Percentiles rank a stretch among this genome's conserved stretches.
Evolutionary conservation across 1,140 invertebrate genomes (phyloP).

Genomic region (Euglossa dilemma): DNA sequence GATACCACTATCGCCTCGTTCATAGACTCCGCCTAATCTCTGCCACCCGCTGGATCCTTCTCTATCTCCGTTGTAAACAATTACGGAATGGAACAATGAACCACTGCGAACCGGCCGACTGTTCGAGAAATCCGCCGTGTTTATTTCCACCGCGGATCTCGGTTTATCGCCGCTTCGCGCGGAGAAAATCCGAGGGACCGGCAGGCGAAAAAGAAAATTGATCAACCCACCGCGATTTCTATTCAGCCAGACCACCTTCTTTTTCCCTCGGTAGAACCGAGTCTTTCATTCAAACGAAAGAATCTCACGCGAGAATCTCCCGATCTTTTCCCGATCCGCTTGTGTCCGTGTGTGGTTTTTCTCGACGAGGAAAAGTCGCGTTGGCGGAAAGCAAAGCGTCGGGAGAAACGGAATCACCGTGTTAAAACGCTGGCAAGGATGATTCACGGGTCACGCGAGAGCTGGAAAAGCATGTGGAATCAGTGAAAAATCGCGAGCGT

Average conservation of each 20-base stretch:
- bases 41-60: neutral
- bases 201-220: neutral
- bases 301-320: neutral
- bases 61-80: neutral
- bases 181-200: neutral
- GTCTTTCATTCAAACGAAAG: neutral
- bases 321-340: neutral
- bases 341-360: too few relatives aligned
- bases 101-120: neutral
- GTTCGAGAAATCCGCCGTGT: neutral
- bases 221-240: too few relatives aligned
- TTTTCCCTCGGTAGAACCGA: neutral
- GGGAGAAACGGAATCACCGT: neutral
- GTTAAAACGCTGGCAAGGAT: constrained; percentile 29
- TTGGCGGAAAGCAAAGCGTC: neutral
- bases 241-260: neutral
- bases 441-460: constrained; percentile 25
- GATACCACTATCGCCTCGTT: neutral
- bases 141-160: neutral
- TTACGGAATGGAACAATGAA: neutral
- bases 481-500: constrained; percentile 44
- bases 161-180: neutral
- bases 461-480: constrained; percentile 47
- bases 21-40: too few relatives aligned
- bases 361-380: neutral